phyloP scores from a whole-genome alignment of 2,888 invertebrate species.

The Thera obeliscata region DNA sequence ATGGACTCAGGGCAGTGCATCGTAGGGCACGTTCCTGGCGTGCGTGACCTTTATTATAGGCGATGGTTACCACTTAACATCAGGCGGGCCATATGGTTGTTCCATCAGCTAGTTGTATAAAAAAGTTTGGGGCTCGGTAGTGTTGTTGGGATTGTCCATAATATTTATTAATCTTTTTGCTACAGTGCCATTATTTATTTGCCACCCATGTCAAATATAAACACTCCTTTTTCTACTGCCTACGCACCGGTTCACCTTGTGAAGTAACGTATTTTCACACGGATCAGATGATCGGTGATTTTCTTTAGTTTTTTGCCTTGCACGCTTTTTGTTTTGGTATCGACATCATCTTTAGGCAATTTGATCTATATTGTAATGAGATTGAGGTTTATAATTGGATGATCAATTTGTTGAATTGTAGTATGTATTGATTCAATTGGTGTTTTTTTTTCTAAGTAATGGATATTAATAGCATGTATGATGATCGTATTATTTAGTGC shows the following conservation, averaged over 20 bases:
- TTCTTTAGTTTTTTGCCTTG: slow-evolving; percentile 50
- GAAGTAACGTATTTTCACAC: slow-evolving; percentile 75
- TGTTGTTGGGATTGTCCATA: no score
- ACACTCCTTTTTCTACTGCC: slow-evolving; percentile 49
- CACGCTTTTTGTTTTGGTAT: slow-evolving; percentile 29
- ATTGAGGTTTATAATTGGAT: slow-evolving; percentile 8
- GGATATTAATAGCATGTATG: slow-evolving; percentile 29
- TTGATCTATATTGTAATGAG: slow-evolving; percentile 17
- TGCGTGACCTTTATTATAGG: no score
- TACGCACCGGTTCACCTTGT: slow-evolving; percentile 72
- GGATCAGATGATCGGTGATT: slow-evolving; percentile 59
- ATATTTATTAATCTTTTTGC: neutral
- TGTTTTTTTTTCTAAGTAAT: slow-evolving; percentile 27
- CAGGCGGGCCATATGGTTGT: no score
- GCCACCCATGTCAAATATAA: slow-evolving; percentile 11
- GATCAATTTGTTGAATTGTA: neutral
- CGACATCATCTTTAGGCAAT: neutral
- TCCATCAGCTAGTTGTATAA: no score
- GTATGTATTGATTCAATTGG: slow-evolving; percentile 30
- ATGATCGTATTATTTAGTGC: slow-evolving; percentile 32
- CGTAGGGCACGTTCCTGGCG: no score
- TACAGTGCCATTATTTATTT: slow-evolving; percentile 8
- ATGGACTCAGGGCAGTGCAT: no score
- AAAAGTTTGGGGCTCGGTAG: no score
- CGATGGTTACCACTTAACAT: no score